phyloP scores from a whole-genome alignment of 2,888 invertebrate species.

The Epistrophella euchroma region DNA sequence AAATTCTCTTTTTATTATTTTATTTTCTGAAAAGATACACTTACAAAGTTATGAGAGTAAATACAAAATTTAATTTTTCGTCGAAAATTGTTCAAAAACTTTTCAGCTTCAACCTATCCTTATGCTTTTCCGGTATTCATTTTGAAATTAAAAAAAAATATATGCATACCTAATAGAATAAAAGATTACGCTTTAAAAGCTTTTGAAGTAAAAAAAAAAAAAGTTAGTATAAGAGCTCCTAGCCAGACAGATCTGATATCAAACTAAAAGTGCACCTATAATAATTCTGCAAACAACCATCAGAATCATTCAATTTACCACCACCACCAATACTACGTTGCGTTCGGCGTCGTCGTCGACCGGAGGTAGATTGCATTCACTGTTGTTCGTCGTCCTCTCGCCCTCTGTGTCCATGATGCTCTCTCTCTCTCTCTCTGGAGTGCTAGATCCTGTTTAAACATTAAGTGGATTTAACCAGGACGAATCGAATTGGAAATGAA shows the following conservation, averaged over 20 bases:
- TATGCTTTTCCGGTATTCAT: background rate
- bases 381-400: background rate
- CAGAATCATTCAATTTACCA: slow-evolving; percentile 7
- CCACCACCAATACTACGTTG: too few species aligned
- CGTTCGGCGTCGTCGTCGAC: background rate
- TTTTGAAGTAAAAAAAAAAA: slow-evolving; percentile 1
- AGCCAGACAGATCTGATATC: slow-evolving; percentile 21
- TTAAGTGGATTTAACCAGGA: slow-evolving; percentile 47
- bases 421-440: slow-evolving; percentile 25
- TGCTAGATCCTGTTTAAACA: slow-evolving; percentile 45
- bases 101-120: slow-evolving; percentile 1
- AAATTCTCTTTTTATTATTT: background rate
- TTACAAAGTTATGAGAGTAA: slow-evolving; percentile 15
- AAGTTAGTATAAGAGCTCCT: background rate
- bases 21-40: background rate
- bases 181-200: slow-evolving; percentile 25
- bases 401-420: background rate
- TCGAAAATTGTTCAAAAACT: slow-evolving; percentile 31
- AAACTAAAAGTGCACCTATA: slow-evolving; percentile 17
- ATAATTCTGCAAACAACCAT: slow-evolving; percentile 23
- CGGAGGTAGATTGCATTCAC: slow-evolving; percentile 35
- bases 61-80: slow-evolving; percentile 15
- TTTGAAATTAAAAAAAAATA: background rate
- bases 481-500: slow-evolving; percentile 64
- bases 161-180: background rate